phyloP scores from a whole-genome alignment of 2,888 invertebrate species.

The Onthophagus sagittarius region DNA sequence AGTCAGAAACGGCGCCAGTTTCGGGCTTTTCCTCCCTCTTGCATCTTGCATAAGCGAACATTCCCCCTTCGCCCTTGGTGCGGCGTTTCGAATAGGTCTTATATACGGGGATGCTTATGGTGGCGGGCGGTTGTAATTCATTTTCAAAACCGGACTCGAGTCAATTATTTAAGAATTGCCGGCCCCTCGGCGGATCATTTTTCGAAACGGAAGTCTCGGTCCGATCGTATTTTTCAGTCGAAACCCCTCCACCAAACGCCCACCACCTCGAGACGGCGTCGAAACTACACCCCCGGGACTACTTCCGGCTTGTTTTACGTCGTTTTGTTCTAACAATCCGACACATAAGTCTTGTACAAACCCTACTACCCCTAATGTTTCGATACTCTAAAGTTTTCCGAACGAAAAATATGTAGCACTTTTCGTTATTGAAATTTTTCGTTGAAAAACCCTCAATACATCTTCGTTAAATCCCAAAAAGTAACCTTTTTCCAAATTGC shows the following conservation, averaged over 20 bases:
- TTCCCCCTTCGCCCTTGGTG: not conserved
- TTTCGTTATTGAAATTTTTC: constrained; percentile 17
- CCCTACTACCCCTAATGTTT: constrained; percentile 3
- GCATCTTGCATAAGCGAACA: constrained; percentile 41
- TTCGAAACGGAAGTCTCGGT: constrained; percentile 46
- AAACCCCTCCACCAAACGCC: constrained; percentile 38
- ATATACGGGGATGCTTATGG: constrained; percentile 28
- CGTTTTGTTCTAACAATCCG: constrained; percentile 54
- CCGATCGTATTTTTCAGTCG: constrained; percentile 49
- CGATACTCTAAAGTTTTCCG: constrained; percentile 27
- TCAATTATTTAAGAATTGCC: constrained; percentile 55
- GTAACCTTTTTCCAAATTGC: not conserved
- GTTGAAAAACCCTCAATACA: not conserved
- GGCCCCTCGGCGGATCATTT: constrained; percentile 51
- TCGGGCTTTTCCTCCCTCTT: constrained; percentile 31
- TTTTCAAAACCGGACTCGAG: constrained; percentile 52
- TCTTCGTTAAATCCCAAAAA: not conserved
- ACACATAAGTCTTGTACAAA: constrained; percentile 41
- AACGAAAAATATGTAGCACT: not conserved
- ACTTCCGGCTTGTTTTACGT: constrained; percentile 52
- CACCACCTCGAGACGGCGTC: constrained; percentile 26
- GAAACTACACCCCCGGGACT: constrained; percentile 44
- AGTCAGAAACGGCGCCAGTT: not conserved
- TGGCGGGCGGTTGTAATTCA: constrained; percentile 48
- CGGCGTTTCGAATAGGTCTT: not conserved